Evolutionary conservation across 1,140 invertebrate genomes (phyloP).

Genomic region (Diuraphis noxia): DNA sequence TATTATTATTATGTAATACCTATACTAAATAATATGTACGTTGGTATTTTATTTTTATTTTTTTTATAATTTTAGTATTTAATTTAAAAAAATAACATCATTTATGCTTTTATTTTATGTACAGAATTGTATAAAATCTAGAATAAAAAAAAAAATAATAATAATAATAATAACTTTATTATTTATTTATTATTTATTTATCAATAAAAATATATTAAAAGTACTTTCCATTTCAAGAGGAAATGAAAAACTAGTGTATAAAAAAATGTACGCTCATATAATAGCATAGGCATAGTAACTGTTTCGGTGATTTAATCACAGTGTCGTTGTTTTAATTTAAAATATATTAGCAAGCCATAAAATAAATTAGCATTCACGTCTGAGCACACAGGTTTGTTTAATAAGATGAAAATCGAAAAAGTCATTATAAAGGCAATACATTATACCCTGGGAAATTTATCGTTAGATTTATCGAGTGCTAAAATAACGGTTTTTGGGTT

Average conservation of each 20-base stretch:
- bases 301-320: not conserved
- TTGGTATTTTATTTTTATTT: no score
- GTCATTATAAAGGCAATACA: not conserved
- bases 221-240: not conserved
- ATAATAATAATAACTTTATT: no score
- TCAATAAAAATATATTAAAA: not conserved
- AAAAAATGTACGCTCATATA: not conserved
- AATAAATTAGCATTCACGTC: not conserved
- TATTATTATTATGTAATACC: no score
- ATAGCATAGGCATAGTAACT: not conserved
- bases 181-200: no score
- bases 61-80: no score
- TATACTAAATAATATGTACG: no score
- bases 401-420: conserved; percentile 12
- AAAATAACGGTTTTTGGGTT: not conserved
- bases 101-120: no score
- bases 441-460: not conserved
- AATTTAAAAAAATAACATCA: no score
- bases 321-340: not conserved
- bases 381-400: not conserved
- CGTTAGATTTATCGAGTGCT: not conserved
- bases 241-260: not conserved
- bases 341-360: not conserved
- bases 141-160: no score
- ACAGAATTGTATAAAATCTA: no score